A percentile compares a stretch with the other conserved stretches of the same genome.
phyloP scores from a whole-genome alignment of 2,888 invertebrate species.

The Poecilobothrus nobilitatus region DNA sequence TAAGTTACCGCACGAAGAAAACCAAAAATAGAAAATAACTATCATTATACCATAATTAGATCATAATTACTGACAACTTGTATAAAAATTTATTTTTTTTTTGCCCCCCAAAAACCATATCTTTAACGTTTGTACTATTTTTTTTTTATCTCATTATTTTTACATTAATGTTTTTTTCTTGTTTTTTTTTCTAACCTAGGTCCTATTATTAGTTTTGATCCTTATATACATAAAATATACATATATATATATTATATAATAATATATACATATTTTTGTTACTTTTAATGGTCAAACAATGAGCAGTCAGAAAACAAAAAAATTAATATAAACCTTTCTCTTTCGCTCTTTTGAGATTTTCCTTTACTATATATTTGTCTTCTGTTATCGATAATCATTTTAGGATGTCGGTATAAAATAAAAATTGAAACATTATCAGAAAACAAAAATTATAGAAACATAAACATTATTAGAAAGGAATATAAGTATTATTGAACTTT shows the following conservation, averaged over 20 bases:
- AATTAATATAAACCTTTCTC: not conserved
- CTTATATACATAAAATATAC: too few species aligned
- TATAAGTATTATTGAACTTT: not conserved
- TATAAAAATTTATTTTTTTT: not conserved
- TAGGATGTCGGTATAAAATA: not conserved
- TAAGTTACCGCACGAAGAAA: too few species aligned
- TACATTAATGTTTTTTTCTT: not conserved
- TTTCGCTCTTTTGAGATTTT: not conserved
- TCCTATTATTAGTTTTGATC: not conserved
- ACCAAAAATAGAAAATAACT: not conserved
- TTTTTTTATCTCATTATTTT: not conserved
- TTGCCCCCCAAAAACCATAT: too few species aligned
- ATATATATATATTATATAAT: too few species aligned
- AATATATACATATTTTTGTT: not conserved
- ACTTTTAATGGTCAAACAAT: not conserved
- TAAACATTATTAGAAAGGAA: not conserved
- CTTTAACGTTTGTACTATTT: not conserved
- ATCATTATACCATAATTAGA: conserved; percentile 4
- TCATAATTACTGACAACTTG: not conserved
- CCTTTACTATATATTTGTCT: too few species aligned
- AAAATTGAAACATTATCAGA: not conserved
- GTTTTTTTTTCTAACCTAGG: not conserved
- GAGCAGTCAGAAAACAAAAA: not conserved
- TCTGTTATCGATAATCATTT: not conserved
- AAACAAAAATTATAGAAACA: not conserved